Evolutionary conservation across 23 tunicate species (phyloP).

Genomic region (Phallusia fumigata): DNA sequence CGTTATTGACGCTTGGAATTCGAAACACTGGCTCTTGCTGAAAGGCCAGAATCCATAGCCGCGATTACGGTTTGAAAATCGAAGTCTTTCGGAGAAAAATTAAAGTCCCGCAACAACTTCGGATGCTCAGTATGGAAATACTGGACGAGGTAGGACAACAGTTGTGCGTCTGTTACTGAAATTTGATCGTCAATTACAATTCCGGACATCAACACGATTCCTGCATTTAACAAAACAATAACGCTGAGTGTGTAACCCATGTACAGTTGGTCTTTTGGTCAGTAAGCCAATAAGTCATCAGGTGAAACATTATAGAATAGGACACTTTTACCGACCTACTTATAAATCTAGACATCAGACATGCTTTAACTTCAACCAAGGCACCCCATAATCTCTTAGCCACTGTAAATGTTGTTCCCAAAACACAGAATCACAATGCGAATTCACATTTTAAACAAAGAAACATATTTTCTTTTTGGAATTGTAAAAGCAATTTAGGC

Average conservation of each 20-base stretch:
- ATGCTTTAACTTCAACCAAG: no score
- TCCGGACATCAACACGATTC: slow-evolving; percentile 80
- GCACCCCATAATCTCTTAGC: no score
- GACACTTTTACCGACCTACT: no score
- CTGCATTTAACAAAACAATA: slow-evolving; percentile 16
- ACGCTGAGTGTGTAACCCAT: no score
- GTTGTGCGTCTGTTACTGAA: slow-evolving; percentile 71
- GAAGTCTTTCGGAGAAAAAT: slow-evolving; percentile 51
- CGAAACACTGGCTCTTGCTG: slow-evolving; percentile 31
- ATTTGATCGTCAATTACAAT: slow-evolving; percentile 32
- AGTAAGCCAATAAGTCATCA: no score
- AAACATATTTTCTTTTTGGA: no score
- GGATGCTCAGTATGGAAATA: slow-evolving; percentile 60
- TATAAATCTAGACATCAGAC: no score
- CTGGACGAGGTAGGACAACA: slow-evolving; percentile 70
- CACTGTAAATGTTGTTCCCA: no score
- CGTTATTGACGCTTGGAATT: not conserved
- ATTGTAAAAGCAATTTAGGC: not conserved
- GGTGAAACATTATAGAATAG: no score
- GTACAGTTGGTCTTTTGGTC: no score
- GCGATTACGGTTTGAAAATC: slow-evolving; percentile 44
- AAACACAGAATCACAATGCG: no score
- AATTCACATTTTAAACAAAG: no score
- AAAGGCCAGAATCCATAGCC: slow-evolving; percentile 44
- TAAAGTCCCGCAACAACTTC: slow-evolving; percentile 51